A percentile compares a stretch with the other conserved stretches of the same genome.
These are phyloP conservation scores for Trogon surrucura DNA, from an alignment of 2,113 vertebrate genomes.

Conservation along the genomic window DNA sequence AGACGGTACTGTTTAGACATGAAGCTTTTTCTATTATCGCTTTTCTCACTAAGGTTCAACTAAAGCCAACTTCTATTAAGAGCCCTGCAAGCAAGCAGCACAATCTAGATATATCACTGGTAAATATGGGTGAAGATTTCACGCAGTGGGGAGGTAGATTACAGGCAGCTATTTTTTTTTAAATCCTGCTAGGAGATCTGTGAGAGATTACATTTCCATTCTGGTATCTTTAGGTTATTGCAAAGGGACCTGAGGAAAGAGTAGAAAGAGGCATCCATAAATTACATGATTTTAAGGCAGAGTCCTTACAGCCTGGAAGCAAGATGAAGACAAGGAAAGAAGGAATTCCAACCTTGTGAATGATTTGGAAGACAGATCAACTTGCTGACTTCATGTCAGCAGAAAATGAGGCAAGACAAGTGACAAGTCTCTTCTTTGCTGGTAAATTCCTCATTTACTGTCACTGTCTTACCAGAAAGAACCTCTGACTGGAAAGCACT, in stretches of 20 bases:
- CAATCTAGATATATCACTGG: background rate
- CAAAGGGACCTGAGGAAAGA: background rate
- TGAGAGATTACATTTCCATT: background rate
- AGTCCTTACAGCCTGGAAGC: background rate
- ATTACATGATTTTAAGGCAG: background rate
- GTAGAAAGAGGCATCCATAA: background rate
- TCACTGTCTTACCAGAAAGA: background rate
- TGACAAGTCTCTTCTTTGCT: background rate
- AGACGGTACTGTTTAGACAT: background rate
- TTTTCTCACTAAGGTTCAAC: background rate
- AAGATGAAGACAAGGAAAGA: background rate
- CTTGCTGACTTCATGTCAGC: background rate
- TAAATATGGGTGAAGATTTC: slow-evolving; percentile 8
- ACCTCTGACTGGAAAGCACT: background rate
- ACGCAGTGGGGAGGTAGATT: background rate
- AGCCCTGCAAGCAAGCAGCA: background rate
- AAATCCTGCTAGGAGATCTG: background rate
- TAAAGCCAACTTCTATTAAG: slow-evolving; percentile 6
- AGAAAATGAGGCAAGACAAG: background rate
- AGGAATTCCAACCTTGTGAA: background rate
- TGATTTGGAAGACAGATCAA: slow-evolving; percentile 7
- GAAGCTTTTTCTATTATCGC: background rate
- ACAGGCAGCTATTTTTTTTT: background rate
- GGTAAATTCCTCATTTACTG: background rate
- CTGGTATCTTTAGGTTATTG: slow-evolving; percentile 5